phyloP scores from a whole-genome alignment of 2,888 invertebrate species.

The Lasioglossum vierecki region DNA sequence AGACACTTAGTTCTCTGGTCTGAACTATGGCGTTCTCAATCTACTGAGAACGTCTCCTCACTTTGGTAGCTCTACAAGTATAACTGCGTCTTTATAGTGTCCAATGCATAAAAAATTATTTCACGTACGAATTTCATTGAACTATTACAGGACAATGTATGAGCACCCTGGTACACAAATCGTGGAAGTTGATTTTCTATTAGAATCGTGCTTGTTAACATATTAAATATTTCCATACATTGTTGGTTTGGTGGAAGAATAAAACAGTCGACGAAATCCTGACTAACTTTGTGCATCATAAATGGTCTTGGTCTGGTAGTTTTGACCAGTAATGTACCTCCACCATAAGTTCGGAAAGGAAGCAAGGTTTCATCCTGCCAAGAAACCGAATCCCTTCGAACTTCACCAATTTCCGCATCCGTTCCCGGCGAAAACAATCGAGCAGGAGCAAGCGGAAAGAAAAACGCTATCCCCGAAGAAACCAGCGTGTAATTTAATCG shows the following conservation, averaged over 20 bases:
- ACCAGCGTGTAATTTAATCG: slow-evolving; percentile 27
- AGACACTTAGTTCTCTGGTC: not conserved
- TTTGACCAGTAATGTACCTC: not conserved
- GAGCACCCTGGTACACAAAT: too few species aligned
- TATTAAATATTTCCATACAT: not conserved
- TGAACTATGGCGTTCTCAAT: not conserved
- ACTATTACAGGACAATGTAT: too few species aligned
- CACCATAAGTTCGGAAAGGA: not conserved
- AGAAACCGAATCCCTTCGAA: not conserved
- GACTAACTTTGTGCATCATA: not conserved
- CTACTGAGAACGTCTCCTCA: not conserved
- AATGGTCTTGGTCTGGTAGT: not conserved
- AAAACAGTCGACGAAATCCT: not conserved
- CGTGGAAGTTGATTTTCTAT: not conserved
- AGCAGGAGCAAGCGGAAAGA: not conserved
- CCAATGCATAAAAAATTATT: not conserved
- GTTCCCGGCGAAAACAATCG: not conserved
- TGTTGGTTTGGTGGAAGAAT: not conserved
- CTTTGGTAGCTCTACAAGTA: not conserved
- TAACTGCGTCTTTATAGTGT: not conserved
- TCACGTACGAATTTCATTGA: not conserved
- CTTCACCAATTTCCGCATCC: not conserved
- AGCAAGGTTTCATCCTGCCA: not conserved
- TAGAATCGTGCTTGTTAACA: not conserved
- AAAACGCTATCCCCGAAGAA: not conserved